Evolutionary conservation across 1,140 invertebrate genomes (phyloP).

Genomic region (Eupristina koningsbergeri): DNA sequence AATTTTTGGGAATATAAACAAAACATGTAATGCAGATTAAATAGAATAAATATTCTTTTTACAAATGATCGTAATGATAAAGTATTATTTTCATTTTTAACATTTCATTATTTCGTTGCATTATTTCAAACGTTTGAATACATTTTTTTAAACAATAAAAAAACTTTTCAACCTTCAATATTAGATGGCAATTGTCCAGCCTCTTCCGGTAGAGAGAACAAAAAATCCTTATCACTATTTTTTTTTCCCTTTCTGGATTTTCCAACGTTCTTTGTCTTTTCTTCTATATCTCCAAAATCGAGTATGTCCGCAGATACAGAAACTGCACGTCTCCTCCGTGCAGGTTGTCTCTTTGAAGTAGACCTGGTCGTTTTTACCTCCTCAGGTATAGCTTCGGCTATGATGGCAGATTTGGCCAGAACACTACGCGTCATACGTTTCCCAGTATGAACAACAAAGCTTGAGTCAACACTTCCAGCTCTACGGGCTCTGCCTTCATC

Average conservation of each 20-base stretch:
- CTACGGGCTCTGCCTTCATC: constrained; percentile 55
- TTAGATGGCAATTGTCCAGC: background rate
- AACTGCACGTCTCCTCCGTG: constrained; percentile 53
- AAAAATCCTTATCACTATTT: constrained; percentile 53
- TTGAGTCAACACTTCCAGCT: constrained; percentile 61
- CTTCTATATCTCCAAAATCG: constrained; percentile 35
- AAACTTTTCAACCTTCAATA: constrained; percentile 11
- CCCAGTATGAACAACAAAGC: constrained; percentile 23
- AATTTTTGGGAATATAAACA: no score
- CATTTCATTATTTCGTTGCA: no score
- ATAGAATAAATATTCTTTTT: no score
- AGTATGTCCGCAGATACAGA: constrained; percentile 44
- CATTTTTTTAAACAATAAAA: no score
- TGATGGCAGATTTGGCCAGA: constrained; percentile 45
- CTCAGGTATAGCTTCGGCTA: constrained; percentile 56
- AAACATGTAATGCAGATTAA: no score
- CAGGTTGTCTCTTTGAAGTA: constrained; percentile 20
- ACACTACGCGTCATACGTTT: constrained; percentile 49
- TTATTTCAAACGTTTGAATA: no score
- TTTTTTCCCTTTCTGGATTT: constrained; percentile 55
- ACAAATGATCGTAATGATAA: no score
- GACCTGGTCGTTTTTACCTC: constrained; percentile 23
- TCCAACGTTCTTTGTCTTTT: background rate
- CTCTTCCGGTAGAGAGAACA: constrained; percentile 59
- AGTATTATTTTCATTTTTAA: background rate